Evolutionary conservation across 64 coral and sea anemone genomes (phyloP).

Genomic region (Astreopora myriophthalma): DNA sequence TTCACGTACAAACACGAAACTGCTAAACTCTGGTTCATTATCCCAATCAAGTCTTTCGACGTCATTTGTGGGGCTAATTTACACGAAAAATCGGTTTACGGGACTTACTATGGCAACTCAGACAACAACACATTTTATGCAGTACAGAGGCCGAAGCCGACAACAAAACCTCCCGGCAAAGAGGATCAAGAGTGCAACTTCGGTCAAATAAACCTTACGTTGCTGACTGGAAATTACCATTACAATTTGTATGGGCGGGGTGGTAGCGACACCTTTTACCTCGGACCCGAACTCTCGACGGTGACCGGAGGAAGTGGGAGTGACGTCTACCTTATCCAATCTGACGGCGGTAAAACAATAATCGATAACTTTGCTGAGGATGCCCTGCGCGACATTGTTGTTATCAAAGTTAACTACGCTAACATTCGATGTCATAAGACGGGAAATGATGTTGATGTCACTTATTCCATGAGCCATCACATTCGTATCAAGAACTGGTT

Average conservation of each 20-base stretch:
- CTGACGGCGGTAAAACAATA: conserved; percentile 58
- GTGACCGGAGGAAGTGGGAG: conserved; percentile 51
- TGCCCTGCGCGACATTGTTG: conserved; percentile 10
- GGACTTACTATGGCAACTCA: conserved; percentile 65
- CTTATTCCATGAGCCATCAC: conserved; percentile 48
- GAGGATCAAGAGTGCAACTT: conserved; percentile 20
- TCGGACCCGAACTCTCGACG: conserved; percentile 53
- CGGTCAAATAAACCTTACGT: not conserved
- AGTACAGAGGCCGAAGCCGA: not conserved
- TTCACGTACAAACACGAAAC: conserved; percentile 49
- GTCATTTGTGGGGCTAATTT: conserved; percentile 29
- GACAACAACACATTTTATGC: conserved; percentile 54
- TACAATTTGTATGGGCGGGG: conserved; percentile 66
- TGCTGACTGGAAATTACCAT: conserved; percentile 39
- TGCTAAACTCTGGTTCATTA: conserved; percentile 40
- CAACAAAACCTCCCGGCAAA: not conserved
- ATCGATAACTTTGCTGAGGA: conserved; percentile 79
- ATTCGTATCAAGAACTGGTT: conserved; percentile 70
- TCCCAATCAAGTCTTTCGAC: conserved; percentile 44
- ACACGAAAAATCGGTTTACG: conserved; percentile 2
- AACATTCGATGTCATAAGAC: conserved; percentile 23
- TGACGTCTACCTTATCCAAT: conserved; percentile 66
- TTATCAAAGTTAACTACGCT: conserved; percentile 50
- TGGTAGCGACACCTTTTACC: conserved; percentile 60
- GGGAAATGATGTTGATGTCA: not conserved